Percentiles rank a stretch among this genome's conserved stretches.
These are phyloP conservation scores for Drosophila mimetica DNA, from an alignment of 2,888 invertebrate genomes.

Conservation along the genomic window DNA sequence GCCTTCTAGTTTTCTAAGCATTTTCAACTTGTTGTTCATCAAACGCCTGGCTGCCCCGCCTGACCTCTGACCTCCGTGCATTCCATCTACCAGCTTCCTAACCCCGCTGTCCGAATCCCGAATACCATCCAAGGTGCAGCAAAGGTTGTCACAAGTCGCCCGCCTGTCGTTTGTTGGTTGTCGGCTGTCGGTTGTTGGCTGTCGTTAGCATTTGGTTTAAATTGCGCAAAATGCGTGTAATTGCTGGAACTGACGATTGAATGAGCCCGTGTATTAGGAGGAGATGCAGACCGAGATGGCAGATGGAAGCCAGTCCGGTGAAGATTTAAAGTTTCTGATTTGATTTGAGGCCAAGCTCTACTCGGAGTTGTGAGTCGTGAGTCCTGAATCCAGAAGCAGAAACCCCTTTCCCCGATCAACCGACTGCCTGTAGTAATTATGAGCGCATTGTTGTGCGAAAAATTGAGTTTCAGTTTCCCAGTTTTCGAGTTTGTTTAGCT, in stretches of 20 bases:
- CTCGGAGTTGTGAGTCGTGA: background rate
- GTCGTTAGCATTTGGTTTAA: slow-evolving; percentile 80
- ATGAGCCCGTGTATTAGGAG: slow-evolving; percentile 70
- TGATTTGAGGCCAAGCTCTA: slow-evolving; percentile 58
- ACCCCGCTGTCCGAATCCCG: background rate
- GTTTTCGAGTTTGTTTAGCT: slow-evolving; percentile 62
- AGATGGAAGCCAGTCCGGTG: slow-evolving; percentile 21
- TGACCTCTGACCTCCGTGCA: background rate
- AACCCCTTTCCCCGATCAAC: background rate
- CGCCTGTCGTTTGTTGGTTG: slow-evolving; percentile 60
- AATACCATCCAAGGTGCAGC: slow-evolving; percentile 68
- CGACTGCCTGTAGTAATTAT: slow-evolving; percentile 60
- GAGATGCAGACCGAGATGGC: slow-evolving; percentile 52
- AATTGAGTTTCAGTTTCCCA: slow-evolving; percentile 64
- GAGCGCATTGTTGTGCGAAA: slow-evolving; percentile 74
- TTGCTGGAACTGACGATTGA: slow-evolving; percentile 80
- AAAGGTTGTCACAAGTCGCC: slow-evolving; percentile 65
- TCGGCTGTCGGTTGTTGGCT: slow-evolving; percentile 71
- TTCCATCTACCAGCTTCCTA: background rate
- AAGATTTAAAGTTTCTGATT: slow-evolving; percentile 74
- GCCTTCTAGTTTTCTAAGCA: background rate
- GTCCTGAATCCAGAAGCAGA: background rate
- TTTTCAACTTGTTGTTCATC: slow-evolving; percentile 60
- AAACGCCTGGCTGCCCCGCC: slow-evolving; percentile 55
- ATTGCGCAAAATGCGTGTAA: slow-evolving; percentile 80